Conservation (phyloP, 2,797 vertebrate species). For the Brachyrhaphis roseni region DNA sequence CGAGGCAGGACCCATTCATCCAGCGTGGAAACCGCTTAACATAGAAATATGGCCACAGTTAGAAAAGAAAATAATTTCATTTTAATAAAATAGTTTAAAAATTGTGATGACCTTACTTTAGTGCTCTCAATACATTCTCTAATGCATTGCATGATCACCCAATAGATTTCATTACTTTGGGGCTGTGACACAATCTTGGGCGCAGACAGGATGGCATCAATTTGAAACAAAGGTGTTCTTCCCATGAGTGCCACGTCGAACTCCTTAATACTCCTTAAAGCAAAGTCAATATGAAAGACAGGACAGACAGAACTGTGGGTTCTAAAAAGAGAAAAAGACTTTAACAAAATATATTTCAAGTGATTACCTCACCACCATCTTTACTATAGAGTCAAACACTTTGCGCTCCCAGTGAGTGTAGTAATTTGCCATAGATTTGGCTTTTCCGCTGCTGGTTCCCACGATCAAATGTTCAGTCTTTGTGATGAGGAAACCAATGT, state of each 20-base stretch:
- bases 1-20: conserved; percentile 91
- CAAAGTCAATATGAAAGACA: conserved; percentile 17
- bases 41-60: conserved; percentile 8
- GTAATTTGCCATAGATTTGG: conserved; percentile 84
- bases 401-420: conserved; percentile 90
- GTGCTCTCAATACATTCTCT: conserved; percentile 87
- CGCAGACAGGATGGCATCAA: conserved; percentile 85
- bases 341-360: background rate
- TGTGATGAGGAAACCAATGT: conserved; percentile 86
- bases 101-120: conserved; percentile 81
- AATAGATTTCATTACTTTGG: conserved; percentile 84
- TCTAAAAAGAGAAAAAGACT: background rate
- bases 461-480: conserved; percentile 87
- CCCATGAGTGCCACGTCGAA: conserved; percentile 84
- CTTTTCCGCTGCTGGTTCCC: conserved; percentile 86
- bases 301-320: background rate
- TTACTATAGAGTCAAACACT: conserved; percentile 84
- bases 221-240: conserved; percentile 84
- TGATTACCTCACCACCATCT: conserved; percentile 88
- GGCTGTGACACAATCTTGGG: conserved; percentile 89
- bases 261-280: conserved; percentile 85
- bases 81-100: background rate
- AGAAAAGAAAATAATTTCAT: background rate
- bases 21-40: conserved; percentile 90
- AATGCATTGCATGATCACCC: conserved; percentile 84